These are phyloP conservation scores for Podarcis siculus DNA, from an alignment of 2,797 vertebrate species.

Conservation along the genomic window DNA sequence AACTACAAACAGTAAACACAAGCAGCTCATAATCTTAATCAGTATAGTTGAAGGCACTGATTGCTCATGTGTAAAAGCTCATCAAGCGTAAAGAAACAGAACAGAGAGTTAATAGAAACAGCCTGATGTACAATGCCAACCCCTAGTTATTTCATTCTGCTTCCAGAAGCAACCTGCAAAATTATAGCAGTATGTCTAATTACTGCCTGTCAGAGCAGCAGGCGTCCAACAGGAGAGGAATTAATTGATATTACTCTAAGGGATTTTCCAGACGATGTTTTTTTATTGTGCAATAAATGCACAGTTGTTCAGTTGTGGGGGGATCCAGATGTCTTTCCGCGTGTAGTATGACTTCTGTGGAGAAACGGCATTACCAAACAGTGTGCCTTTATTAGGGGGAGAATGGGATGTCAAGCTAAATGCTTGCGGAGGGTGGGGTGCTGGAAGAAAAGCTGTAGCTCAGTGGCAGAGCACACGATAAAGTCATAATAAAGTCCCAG, in stretches of 20 bases:
- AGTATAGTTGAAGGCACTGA: constrained; percentile 17
- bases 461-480: not conserved
- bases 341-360: not conserved
- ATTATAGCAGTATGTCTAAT: constrained; percentile 58
- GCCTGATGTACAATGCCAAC: not conserved
- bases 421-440: not conserved
- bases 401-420: not conserved
- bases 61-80: constrained; percentile 27
- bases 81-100: constrained; percentile 15
- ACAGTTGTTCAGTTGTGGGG: constrained; percentile 6
- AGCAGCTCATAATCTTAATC: not conserved
- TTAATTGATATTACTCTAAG: constrained; percentile 71
- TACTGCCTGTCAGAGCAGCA: constrained; percentile 66
- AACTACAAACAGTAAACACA: not conserved
- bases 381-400: not conserved
- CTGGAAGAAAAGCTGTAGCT: not conserved
- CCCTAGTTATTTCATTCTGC: constrained; percentile 43
- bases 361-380: not conserved
- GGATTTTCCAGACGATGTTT: constrained; percentile 16
- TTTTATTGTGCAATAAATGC: constrained; percentile 20
- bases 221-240: constrained; percentile 66
- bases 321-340: not conserved
- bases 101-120: constrained; percentile 41
- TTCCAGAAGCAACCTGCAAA: constrained; percentile 60
- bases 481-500: too few relatives aligned